A percentile compares a stretch with the other conserved stretches of the same genome.
These are phyloP conservation scores for Chymomyza amoena DNA, from an alignment of 2,888 invertebrate species.

Conservation along the genomic window DNA sequence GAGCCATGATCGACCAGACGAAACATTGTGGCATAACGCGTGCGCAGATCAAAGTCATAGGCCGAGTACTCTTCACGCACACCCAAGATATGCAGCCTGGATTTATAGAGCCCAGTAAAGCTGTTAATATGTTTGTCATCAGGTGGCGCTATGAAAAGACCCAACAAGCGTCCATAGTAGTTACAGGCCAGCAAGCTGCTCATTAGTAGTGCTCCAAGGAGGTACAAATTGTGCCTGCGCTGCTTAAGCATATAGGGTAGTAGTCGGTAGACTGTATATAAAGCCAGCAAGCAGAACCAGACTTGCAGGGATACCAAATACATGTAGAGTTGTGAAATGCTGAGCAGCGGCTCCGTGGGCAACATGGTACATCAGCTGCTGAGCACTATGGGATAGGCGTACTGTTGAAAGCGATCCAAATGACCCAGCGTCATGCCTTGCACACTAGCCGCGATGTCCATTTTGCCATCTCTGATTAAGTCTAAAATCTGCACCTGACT, in stretches of 20 bases:
- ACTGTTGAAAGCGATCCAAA: constrained; percentile 25
- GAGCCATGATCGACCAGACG: constrained; percentile 19
- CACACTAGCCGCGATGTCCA: constrained; percentile 49
- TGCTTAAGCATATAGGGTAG: constrained; percentile 15
- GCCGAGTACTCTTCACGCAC: constrained; percentile 35
- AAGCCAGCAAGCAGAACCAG: constrained; percentile 5
- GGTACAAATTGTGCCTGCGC: background rate
- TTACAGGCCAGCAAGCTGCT: constrained; percentile 30
- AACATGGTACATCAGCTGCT: constrained; percentile 61
- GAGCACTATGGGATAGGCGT: constrained; percentile 41
- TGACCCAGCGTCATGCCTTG: constrained; percentile 31
- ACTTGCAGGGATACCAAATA: constrained; percentile 7
- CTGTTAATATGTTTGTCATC: constrained; percentile 17
- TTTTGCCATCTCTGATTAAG: constrained; percentile 21
- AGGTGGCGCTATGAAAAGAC: constrained; percentile 39
- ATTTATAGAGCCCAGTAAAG: constrained; percentile 24
- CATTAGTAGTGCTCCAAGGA: constrained; percentile 31
- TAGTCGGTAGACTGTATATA: constrained; percentile 22
- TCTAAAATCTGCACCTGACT: constrained; percentile 38
- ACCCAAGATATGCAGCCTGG: constrained; percentile 37
- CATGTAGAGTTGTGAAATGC: constrained; percentile 9
- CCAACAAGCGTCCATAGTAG: constrained; percentile 35
- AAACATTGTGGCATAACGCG: constrained; percentile 37
- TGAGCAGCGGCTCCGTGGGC: constrained; percentile 34
- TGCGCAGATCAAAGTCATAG: constrained; percentile 48